Evolutionary conservation across 2,888 invertebrate genomes (phyloP).

Genomic region (Strigamia crassipes): DNA sequence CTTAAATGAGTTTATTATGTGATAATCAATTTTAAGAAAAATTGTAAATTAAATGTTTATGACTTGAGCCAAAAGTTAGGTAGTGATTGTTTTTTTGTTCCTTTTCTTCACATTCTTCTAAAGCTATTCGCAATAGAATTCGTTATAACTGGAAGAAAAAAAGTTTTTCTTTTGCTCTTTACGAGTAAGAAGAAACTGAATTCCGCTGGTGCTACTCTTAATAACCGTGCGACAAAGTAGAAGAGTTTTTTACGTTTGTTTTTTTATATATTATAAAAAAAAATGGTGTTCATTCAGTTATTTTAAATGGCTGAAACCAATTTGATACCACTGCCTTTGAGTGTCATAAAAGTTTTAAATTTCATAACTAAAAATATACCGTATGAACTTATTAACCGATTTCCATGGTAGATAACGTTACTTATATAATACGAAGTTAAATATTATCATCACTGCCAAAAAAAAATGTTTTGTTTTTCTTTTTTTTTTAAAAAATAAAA

Average conservation of each 20-base stretch:
- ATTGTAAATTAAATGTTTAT: slow-evolving; percentile 31
- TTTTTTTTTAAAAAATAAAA: neutral
- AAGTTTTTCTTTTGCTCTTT: neutral
- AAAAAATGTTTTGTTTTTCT: neutral
- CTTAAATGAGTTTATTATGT: slow-evolving; percentile 19
- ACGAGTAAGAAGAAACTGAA: slow-evolving; percentile 30
- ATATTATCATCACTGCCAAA: slow-evolving; percentile 21
- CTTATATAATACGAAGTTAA: neutral
- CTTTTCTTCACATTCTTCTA: neutral
- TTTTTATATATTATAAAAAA: neutral
- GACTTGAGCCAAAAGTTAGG: neutral
- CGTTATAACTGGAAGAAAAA: neutral
- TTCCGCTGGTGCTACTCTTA: slow-evolving; percentile 37
- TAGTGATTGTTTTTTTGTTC: neutral
- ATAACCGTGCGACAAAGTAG: neutral
- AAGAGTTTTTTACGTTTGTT: neutral
- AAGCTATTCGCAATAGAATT: neutral
- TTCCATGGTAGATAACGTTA: neutral
- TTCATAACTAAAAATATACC: neutral
- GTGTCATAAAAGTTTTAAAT: slow-evolving; percentile 13
- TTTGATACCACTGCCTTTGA: slow-evolving; percentile 32
- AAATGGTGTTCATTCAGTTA: slow-evolving; percentile 33
- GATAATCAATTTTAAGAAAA: slow-evolving; percentile 36
- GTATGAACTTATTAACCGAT: neutral
- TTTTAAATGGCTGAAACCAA: slow-evolving; percentile 17